Conservation (phyloP, 2,797 vertebrate genomes). For the Cyclopterus lumpus region DNA sequence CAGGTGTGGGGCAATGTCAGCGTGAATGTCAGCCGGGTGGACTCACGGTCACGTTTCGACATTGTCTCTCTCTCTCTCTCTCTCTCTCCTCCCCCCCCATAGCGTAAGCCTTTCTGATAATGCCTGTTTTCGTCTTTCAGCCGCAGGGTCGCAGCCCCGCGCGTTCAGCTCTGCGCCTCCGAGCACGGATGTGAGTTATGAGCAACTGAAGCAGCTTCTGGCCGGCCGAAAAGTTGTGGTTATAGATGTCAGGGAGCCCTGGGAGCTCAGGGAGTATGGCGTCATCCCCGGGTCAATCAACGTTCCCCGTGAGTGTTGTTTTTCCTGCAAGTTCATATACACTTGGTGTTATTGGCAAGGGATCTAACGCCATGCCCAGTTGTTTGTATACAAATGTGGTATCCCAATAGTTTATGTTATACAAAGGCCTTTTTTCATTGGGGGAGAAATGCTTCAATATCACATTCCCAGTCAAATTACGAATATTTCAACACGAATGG, state of each 20-base stretch:
- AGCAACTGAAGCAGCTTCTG: slow-evolving; percentile 88
- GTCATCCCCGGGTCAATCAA: slow-evolving; percentile 90
- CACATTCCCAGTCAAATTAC: neutral
- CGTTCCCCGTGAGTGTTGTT: slow-evolving; percentile 88
- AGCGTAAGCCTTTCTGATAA: neutral
- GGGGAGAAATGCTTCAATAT: neutral
- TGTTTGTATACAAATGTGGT: neutral
- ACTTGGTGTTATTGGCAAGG: neutral
- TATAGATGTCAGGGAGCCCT: slow-evolving; percentile 93
- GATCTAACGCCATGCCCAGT: too few species aligned
- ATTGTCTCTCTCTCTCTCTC: too few species aligned
- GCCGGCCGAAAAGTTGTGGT: slow-evolving; percentile 73
- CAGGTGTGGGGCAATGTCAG: neutral
- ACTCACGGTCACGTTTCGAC: neutral
- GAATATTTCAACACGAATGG: neutral
- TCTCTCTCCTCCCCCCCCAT: too few species aligned
- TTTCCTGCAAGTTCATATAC: neutral
- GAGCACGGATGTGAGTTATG: slow-evolving; percentile 81
- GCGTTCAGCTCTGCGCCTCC: slow-evolving; percentile 68
- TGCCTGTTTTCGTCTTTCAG: slow-evolving; percentile 11
- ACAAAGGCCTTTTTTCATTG: neutral
- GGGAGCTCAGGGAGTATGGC: slow-evolving; percentile 90
- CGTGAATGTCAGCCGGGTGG: neutral
- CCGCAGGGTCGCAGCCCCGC: slow-evolving; percentile 42
- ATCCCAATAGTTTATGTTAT: neutral